These are phyloP conservation scores for Oligia strigilis DNA, from an alignment of 2,888 invertebrate genomes.

Conservation along the genomic window DNA sequence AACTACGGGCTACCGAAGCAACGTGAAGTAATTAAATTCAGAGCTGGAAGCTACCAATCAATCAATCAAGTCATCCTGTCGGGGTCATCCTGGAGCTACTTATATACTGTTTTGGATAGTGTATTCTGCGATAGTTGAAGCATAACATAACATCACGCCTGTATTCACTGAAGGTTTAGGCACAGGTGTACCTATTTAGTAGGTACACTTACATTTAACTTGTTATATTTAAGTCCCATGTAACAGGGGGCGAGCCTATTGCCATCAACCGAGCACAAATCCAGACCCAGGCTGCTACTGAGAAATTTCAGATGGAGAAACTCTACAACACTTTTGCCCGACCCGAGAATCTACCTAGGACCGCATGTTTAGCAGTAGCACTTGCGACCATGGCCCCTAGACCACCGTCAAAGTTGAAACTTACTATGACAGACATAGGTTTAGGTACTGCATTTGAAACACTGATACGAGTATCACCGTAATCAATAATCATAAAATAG, in stretches of 20 bases:
- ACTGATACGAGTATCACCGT: no score
- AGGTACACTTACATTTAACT: background rate
- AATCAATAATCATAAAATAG: background rate
- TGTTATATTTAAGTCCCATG: background rate
- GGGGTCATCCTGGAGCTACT: background rate
- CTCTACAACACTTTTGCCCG: background rate
- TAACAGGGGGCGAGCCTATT: no score
- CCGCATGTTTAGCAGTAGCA: no score
- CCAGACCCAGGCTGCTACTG: background rate
- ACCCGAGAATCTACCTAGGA: background rate
- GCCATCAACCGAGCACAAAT: background rate
- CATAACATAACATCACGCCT: background rate
- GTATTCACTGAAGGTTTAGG: background rate
- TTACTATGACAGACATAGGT: background rate
- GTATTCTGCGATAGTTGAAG: background rate
- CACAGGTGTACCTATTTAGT: no score
- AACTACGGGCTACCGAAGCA: background rate
- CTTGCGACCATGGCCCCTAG: background rate
- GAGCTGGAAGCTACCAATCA: conserved; percentile 8
- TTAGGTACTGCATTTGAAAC: background rate
- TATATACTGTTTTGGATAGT: background rate
- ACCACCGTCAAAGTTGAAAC: background rate
- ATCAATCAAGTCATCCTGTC: conserved; percentile 16
- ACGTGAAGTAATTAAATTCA: conserved; percentile 24
- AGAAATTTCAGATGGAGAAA: background rate